Conservation (phyloP, 2,888 invertebrate genomes). For the Elgonia sp. region DNA sequence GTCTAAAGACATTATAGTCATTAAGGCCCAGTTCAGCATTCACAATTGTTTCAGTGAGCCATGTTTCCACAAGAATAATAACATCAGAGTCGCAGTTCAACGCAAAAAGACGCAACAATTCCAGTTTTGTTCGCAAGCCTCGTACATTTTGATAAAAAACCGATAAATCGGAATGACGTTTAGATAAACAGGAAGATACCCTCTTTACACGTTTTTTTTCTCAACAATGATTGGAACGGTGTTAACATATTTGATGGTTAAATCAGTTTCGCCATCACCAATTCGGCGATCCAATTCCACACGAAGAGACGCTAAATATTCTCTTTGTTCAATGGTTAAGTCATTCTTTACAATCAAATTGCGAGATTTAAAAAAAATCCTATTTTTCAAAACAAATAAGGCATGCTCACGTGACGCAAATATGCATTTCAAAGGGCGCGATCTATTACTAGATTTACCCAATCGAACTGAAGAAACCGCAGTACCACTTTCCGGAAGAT, state of each 20-base stretch:
- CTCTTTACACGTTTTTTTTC: slow-evolving; percentile 3
- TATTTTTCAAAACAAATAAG: too few relatives aligned
- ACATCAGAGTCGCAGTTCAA: neutral
- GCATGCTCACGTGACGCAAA: too few relatives aligned
- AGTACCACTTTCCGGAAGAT: too few relatives aligned
- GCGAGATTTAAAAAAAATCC: too few relatives aligned
- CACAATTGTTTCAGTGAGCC: neutral
- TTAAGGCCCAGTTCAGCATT: neutral
- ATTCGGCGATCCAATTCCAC: neutral
- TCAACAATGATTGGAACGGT: neutral
- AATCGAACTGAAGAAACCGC: too few relatives aligned
- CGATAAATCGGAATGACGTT: neutral
- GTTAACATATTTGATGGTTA: neutral
- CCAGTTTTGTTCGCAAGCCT: neutral
- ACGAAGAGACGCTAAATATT: neutral
- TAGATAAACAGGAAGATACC: neutral
- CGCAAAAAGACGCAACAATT: neutral
- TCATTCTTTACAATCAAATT: neutral
- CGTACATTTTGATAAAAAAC: neutral
- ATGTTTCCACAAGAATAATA: neutral
- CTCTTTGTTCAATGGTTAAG: too few relatives aligned
- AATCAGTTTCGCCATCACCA: neutral
- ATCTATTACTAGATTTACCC: too few relatives aligned
- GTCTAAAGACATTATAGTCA: neutral
- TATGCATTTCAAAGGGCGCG: neutral